Conservation (phyloP, 2,888 invertebrate species). For the Drosophila conformis region DNA sequence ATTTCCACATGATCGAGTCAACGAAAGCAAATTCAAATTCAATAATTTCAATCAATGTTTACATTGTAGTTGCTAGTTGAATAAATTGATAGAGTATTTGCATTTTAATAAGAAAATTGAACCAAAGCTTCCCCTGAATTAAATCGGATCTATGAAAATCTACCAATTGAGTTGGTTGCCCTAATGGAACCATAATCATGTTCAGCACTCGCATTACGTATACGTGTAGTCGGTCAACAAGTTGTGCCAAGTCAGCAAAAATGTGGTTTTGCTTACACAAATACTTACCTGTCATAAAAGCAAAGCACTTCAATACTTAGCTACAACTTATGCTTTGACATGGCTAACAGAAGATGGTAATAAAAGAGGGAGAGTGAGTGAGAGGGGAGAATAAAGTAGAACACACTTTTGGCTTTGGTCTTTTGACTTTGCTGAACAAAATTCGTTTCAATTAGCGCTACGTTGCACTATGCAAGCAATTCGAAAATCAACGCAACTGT, state of each 20-base stretch:
- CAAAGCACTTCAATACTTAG: slow-evolving; percentile 48
- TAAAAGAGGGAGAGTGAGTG: not conserved
- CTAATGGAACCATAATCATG: slow-evolving; percentile 16
- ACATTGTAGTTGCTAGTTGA: not conserved
- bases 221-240: slow-evolving; percentile 58
- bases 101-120: not conserved
- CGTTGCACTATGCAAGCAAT: slow-evolving; percentile 46
- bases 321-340: slow-evolving; percentile 32
- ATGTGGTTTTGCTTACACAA: slow-evolving; percentile 60
- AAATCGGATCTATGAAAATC: not conserved
- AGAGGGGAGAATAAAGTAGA: not conserved
- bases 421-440: slow-evolving; percentile 29
- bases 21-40: not conserved
- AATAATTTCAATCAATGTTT: not conserved
- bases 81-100: not conserved
- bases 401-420: not conserved
- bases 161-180: slow-evolving; percentile 24
- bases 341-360: not conserved
- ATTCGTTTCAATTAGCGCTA: slow-evolving; percentile 69
- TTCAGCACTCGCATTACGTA: slow-evolving; percentile 48
- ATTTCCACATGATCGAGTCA: not conserved
- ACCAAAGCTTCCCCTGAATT: not conserved
- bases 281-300: slow-evolving; percentile 73
- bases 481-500: slow-evolving; percentile 41
- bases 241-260: slow-evolving; percentile 63